A percentile compares a stretch with the other conserved stretches of the same genome.
Evolutionary conservation across 30 jellyfish, hydroid and myxozoan species (phyloP).

Genomic region (Aurelia sp.): DNA sequence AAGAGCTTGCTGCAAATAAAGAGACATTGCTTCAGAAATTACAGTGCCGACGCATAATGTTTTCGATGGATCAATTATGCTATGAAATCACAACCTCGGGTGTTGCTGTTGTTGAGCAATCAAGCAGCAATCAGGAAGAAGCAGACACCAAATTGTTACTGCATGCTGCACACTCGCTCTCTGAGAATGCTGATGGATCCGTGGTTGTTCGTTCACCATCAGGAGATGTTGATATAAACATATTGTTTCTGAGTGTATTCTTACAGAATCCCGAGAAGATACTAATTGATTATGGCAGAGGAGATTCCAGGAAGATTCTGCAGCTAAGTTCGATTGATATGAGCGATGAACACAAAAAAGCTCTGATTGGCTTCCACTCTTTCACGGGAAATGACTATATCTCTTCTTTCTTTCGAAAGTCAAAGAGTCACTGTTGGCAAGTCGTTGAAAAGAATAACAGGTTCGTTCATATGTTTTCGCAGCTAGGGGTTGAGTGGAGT

Average conservation of each 20-base stretch:
- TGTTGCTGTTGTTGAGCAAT: constrained; percentile 8
- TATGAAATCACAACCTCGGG: constrained; percentile 34
- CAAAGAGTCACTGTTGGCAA: constrained; percentile 11
- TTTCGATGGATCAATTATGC: constrained; percentile 41
- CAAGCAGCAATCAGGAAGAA: constrained; percentile 50
- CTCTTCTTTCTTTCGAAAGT: constrained; percentile 46
- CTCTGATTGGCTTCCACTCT: constrained; percentile 66
- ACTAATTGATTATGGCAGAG: constrained; percentile 13
- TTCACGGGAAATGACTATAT: constrained; percentile 49
- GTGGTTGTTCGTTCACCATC: constrained; percentile 64
- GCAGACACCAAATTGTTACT: constrained; percentile 54
- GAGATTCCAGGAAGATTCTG: neutral
- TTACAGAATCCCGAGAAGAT: constrained; percentile 10
- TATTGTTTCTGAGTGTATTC: neutral
- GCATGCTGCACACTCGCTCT: constrained; percentile 37
- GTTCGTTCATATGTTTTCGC: too few species aligned
- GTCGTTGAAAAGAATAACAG: neutral
- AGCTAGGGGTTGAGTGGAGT: too few species aligned
- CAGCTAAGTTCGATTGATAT: neutral
- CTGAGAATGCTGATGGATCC: constrained; percentile 34
- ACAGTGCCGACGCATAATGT: constrained; percentile 2
- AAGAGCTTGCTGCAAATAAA: constrained; percentile 25
- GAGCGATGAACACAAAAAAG: constrained; percentile 15
- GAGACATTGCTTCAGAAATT: constrained; percentile 15
- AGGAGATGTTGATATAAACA: constrained; percentile 52